Conservation (phyloP, 2,113 vertebrate genomes). For the Leiothrix lutea region DNA sequence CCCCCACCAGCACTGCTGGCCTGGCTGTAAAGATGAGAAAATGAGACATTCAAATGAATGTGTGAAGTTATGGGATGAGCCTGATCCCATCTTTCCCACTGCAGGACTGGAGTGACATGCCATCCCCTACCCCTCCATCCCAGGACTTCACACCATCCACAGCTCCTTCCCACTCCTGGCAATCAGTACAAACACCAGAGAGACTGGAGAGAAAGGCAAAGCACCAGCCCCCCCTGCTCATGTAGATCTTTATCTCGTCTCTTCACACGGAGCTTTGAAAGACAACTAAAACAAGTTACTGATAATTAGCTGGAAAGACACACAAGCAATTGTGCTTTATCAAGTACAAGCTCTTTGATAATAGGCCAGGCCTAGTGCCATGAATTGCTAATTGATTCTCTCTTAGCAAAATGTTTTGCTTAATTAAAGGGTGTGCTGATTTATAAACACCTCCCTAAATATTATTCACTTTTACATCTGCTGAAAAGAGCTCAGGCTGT, state of each 20-base stretch:
- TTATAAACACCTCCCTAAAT: constrained; percentile 69
- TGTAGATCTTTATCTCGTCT: constrained; percentile 33
- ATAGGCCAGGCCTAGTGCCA: constrained; percentile 62
- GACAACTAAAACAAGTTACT: constrained; percentile 54
- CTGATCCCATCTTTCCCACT: neutral
- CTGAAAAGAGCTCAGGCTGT: constrained; percentile 25
- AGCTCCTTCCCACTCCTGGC: neutral
- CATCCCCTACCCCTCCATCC: neutral
- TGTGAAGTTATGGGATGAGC: neutral
- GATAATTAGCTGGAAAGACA: constrained; percentile 74
- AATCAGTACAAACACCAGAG: neutral
- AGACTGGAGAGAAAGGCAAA: neutral
- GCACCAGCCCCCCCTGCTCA: neutral
- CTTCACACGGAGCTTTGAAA: constrained; percentile 37
- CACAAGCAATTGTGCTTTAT: constrained; percentile 65
- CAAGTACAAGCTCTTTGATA: constrained; percentile 64
- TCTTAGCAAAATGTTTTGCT: constrained; percentile 76
- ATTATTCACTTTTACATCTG: constrained; percentile 62
- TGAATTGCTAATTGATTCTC: constrained; percentile 77
- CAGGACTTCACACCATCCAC: neutral
- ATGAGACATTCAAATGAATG: neutral
- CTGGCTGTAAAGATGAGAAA: neutral
- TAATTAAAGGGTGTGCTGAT: constrained; percentile 79
- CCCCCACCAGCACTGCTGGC: neutral
- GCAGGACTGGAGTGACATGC: neutral